phyloP scores from a whole-genome alignment of 2,888 invertebrate species.

The Ischnura elegans region DNA sequence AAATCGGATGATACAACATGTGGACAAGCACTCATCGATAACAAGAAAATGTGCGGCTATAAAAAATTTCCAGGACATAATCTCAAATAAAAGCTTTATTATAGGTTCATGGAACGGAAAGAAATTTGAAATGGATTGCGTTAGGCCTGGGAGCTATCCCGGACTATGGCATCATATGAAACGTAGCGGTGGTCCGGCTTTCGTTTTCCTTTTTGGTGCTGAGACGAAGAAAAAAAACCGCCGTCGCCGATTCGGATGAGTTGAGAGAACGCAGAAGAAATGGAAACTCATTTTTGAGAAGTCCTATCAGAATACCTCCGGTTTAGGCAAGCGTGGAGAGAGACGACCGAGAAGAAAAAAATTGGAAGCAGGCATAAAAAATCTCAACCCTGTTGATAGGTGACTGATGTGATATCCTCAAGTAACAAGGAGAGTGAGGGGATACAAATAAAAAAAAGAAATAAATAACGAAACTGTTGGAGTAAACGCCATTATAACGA shows the following conservation, averaged over 20 bases:
- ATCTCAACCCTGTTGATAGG: background rate
- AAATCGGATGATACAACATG: too few relatives aligned
- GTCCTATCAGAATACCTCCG: constrained; percentile 26
- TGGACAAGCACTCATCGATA: too few relatives aligned
- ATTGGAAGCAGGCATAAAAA: background rate
- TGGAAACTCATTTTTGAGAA: constrained; percentile 1
- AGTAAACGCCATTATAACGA: too few relatives aligned
- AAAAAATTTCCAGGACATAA: background rate
- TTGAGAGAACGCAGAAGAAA: background rate
- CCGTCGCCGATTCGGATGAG: background rate
- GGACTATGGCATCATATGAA: background rate
- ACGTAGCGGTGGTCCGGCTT: background rate
- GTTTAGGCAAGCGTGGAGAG: background rate
- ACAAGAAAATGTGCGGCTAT: too few relatives aligned
- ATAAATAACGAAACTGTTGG: background rate
- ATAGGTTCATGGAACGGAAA: background rate
- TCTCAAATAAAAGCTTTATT: background rate
- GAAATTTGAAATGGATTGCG: background rate
- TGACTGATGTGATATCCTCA: constrained; percentile 27
- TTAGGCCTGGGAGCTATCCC: background rate
- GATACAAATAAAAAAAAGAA: background rate
- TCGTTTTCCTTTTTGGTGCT: background rate
- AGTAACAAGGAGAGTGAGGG: background rate
- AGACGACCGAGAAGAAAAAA: background rate
- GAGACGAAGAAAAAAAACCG: background rate